Base-by-base conservation (phyloP, 2,888 invertebrate genomes). In the Drosophila leonis region DNA sequence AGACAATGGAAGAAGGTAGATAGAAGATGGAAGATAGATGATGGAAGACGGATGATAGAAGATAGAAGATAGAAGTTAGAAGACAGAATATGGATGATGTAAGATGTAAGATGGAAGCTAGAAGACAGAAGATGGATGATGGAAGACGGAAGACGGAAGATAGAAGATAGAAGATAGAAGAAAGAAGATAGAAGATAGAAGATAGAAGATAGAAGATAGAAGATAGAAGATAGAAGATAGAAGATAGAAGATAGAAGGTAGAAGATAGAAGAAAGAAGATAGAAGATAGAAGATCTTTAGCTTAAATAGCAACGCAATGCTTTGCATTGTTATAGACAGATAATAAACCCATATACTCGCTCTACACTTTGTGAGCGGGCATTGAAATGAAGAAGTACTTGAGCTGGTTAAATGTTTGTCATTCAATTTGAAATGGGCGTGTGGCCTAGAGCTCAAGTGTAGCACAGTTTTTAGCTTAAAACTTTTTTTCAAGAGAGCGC, bases 341-440 rank as follows among this genome's bases (percentile, higher is more conserved):
- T 12, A 12, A 42, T 2, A 42, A 20, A 5, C 20, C 42, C 4
- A 18, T 41, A 41, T 18, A 18, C 41, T 8, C 46, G 2, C 15
- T 1, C n/a, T n/a, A 5, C 27, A 1, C 5, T 9, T 6, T 29
- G 2, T 18, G 31, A 4, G 3, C 48, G 48, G 18, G 48, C 48
- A 41, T 29, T 18, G 13, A 29, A 55, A 52, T 52, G 35, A 48
- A 72, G 73, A 75, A 55, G 49, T 63, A 65, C 59, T 69, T 49
- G 31, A 31, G 61, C 49, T 57, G 55, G 60, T 51, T 62, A 57
- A 77, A 75, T 80, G 84, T 69, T 87, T 85, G 83, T 72, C 66
- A 84, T 80, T 88, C 76, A 82, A 84, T 84, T 80, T 69, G 37
- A 15, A 13, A 10, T 27, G 54, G 55, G 41, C 56, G 15, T 56